Conservation (phyloP, 2,888 invertebrate genomes). For the Euclidia mi region DNA sequence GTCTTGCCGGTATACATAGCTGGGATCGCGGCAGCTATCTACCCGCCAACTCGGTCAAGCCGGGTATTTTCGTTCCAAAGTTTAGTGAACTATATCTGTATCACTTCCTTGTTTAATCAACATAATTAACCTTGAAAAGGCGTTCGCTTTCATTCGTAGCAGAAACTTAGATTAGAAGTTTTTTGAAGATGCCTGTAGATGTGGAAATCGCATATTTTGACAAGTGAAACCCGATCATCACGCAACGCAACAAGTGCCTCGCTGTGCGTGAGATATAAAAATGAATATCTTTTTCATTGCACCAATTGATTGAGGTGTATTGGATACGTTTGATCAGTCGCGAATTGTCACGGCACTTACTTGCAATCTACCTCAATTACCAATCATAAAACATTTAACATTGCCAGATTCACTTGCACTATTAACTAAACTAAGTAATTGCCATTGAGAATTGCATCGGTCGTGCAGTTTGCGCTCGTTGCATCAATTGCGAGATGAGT, state of each 20-base stretch:
- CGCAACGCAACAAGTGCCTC: slow-evolving; percentile 46
- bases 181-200: slow-evolving; percentile 28
- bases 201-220: slow-evolving; percentile 24
- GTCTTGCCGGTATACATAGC: slow-evolving; percentile 38
- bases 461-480: slow-evolving; percentile 70
- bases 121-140: slow-evolving; percentile 17
- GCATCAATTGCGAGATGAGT: slow-evolving; percentile 73
- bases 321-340: slow-evolving; percentile 32
- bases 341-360: slow-evolving; percentile 44
- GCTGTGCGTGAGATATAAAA: slow-evolving; percentile 41
- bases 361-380: slow-evolving; percentile 58
- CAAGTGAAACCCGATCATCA: slow-evolving; percentile 40
- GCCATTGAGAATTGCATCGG: slow-evolving; percentile 83
- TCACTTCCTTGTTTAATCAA: slow-evolving; percentile 47
- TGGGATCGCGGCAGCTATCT: slow-evolving; percentile 68
- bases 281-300: slow-evolving; percentile 30
- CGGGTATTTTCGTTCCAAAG: slow-evolving; percentile 70
- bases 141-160: background rate
- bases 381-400: slow-evolving; percentile 68
- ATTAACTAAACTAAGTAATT: slow-evolving; percentile 75
- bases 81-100: slow-evolving; percentile 55
- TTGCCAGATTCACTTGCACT: slow-evolving; percentile 65
- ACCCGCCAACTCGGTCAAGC: slow-evolving; percentile 80
- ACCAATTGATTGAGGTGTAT: slow-evolving; percentile 23
- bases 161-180: slow-evolving; percentile 14